Evolutionary conservation across 2,888 invertebrate genomes (phyloP).

Genomic region (Dendrolimus pini): DNA sequence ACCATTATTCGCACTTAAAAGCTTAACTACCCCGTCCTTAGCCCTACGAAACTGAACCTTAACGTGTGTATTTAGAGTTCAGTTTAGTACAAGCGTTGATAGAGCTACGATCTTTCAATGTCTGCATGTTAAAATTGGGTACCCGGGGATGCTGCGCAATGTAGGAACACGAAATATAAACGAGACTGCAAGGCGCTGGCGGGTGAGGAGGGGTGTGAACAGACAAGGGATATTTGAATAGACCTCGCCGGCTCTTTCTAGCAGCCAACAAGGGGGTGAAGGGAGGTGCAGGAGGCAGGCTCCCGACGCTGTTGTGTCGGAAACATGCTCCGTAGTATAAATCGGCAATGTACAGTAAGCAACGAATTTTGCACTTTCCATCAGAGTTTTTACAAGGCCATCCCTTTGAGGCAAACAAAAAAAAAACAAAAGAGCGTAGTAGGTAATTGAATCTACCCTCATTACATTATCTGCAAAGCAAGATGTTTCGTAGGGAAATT

Average conservation of each 20-base stretch:
- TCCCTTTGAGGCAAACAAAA: conserved; percentile 24
- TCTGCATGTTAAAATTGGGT: conserved; percentile 69
- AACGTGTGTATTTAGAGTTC: conserved; percentile 13
- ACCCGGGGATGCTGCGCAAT: conserved; percentile 79
- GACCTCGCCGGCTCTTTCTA: conserved; percentile 64
- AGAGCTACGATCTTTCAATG: conserved; percentile 48
- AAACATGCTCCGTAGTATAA: conserved; percentile 57
- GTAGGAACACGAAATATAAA: conserved; percentile 76
- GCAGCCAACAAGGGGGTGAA: conserved; percentile 30
- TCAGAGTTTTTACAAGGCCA: conserved; percentile 51
- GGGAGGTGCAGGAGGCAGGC: conserved; percentile 24
- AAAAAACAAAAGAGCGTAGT: conserved; percentile 56
- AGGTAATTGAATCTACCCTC: conserved; percentile 66
- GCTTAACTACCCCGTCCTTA: conserved; percentile 23
- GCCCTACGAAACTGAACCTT: conserved; percentile 22
- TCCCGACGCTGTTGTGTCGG: conserved; percentile 68
- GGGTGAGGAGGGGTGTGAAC: conserved; percentile 67
- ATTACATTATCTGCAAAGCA: conserved; percentile 62
- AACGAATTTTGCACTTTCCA: conserved; percentile 65
- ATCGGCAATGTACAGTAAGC: conserved; percentile 62
- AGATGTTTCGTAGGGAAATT: conserved; percentile 37
- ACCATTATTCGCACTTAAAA: conserved; percentile 21
- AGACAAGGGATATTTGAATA: conserved; percentile 73
- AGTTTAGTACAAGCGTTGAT: conserved; percentile 16
- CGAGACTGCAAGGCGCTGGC: conserved; percentile 76